Conservation (phyloP, 2,888 invertebrate genomes). For the Cataglyphis rosenhaueri region DNA sequence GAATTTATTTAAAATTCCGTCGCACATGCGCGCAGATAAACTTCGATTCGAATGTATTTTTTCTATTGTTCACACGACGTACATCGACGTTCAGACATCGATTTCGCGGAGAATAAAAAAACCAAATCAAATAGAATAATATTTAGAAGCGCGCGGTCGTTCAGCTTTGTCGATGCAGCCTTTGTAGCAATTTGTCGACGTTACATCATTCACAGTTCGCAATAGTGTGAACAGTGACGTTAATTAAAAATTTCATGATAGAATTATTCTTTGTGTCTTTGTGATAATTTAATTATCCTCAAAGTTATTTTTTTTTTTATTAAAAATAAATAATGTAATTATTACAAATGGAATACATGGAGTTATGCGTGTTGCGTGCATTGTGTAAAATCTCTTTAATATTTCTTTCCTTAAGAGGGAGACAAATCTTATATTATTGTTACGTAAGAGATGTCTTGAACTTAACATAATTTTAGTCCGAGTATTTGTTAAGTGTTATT, state of each 20-base stretch:
- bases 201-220: slow-evolving; percentile 4
- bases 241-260: slow-evolving; percentile 28
- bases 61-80: slow-evolving; percentile 13
- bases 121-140: slow-evolving; percentile 33
- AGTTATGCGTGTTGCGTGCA: background rate
- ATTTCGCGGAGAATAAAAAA: slow-evolving; percentile 21
- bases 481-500: slow-evolving; percentile 25
- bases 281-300: slow-evolving; percentile 15
- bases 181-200: slow-evolving; percentile 19
- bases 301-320: background rate
- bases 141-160: slow-evolving; percentile 10
- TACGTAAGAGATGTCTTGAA: background rate
- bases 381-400: background rate
- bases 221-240: background rate
- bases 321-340: background rate
- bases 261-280: background rate
- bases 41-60: slow-evolving; percentile 29
- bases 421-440: background rate
- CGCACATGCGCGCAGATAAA: slow-evolving; percentile 12
- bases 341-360: background rate
- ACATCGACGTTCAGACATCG: background rate
- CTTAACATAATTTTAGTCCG: background rate
- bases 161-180: slow-evolving; percentile 2
- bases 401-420: background rate
- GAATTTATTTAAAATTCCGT: background rate